phyloP scores from a whole-genome alignment of 2,113 vertebrate genomes.

The Phalacrocorax carbo region DNA sequence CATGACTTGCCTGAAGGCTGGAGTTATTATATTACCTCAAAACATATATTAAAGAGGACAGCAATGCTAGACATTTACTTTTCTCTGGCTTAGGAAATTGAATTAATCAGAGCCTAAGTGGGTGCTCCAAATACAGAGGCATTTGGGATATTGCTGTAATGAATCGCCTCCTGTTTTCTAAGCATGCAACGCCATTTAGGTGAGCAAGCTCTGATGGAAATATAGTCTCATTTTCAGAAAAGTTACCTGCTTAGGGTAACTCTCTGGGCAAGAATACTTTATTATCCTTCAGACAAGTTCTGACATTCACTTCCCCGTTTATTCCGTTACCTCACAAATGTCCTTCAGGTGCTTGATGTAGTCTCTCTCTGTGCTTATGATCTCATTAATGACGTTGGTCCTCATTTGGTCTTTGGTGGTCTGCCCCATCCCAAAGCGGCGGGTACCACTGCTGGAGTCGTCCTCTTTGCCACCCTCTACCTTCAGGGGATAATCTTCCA shows the following conservation, averaged over 20 bases:
- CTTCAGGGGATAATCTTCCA: conserved; percentile 82
- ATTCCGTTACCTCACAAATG: conserved; percentile 87
- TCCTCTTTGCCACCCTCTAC: conserved; percentile 74
- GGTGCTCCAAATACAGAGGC: background rate
- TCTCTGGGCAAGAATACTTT: background rate
- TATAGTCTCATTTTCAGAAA: background rate
- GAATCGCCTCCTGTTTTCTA: background rate
- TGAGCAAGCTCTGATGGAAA: background rate
- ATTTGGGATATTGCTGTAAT: background rate
- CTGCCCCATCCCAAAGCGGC: conserved; percentile 79
- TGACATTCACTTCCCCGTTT: background rate
- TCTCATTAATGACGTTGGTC: conserved; percentile 95
- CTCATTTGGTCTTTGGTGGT: conserved; percentile 95
- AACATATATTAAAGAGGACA: background rate
- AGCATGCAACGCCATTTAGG: background rate
- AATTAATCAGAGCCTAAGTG: background rate
- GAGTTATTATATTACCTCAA: background rate
- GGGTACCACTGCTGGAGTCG: conserved; percentile 59
- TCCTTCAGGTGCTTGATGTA: conserved; percentile 98
- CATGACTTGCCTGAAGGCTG: background rate
- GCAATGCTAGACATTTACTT: background rate
- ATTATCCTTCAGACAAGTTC: background rate
- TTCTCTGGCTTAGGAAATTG: conserved; percentile 6
- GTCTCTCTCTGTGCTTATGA: conserved; percentile 94
- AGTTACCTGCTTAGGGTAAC: background rate